Evolutionary conservation across 2,888 invertebrate species (phyloP), one percentile per base, ranked within the genome.

Genomic region (Netelia virgata): DNA sequence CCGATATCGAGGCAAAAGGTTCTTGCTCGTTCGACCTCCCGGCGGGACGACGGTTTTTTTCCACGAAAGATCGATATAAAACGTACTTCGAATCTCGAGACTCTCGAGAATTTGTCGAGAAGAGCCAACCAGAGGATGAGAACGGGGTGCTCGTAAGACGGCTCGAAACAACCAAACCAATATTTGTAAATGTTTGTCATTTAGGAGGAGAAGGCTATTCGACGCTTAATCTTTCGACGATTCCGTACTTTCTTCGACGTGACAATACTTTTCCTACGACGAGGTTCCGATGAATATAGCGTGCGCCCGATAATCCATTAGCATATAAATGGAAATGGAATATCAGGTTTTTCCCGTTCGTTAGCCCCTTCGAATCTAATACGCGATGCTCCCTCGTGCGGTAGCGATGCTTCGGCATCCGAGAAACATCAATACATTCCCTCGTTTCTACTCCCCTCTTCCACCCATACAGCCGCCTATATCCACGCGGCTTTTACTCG

Each of bases 11-110:
- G 23, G 23, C 23, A 23, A 23, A 23, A 23, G 0, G n/a, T 23
- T 23, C 23, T 23, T 23, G 23, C 87, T 81, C 79, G 81, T 85
- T 87, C 83, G 83, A 28, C 5, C 28, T 5, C 86, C 86, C 74
- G 80, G 78, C 82, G 53, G 69, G 28, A 20, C 66, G 57, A 72
- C 55, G 28, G 28, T 5, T 28, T 75, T 63, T 63, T 63, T 80
- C 72, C 68, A 16, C n/a, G 78, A 77, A 86, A 85, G 85, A 86
- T 87, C 87, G 81, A 86, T 85, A 78, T 80, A 83, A 57, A 75
- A 82, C 41, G 59, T 61, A 80, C 85, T 80, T 79, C 73, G 81
- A 86, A 86, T 76, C 80, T 85, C 10, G 41, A 16, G 73, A 23
- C 64, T 50, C 47, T 59, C 66, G 70, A 59, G 47, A 28, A 59